Conservation (phyloP, 2,797 vertebrate species). For the Orestias chungarensis region DNA sequence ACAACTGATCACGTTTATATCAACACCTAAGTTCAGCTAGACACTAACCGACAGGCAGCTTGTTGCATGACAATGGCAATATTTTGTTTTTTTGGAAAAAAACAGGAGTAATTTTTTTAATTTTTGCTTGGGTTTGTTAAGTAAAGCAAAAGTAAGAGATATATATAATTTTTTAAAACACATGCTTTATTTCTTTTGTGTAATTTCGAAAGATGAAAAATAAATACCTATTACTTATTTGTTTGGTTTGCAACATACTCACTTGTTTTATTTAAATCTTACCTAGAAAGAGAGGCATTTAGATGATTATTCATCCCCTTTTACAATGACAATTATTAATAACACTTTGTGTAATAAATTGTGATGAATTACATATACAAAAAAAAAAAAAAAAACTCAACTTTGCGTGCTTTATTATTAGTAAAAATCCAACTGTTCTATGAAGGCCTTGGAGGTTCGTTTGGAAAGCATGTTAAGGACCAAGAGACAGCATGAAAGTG, state of each 20-base stretch:
- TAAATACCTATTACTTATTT: neutral
- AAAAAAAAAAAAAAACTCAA: neutral
- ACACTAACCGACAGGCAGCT: conserved; percentile 34
- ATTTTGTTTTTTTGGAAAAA: conserved; percentile 19
- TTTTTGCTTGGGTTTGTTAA: neutral
- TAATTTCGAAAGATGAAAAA: neutral
- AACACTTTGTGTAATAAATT: neutral
- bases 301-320: neutral
- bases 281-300: neutral
- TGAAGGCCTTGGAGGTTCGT: neutral
- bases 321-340: neutral
- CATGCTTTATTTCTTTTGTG: neutral
- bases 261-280: too few species aligned
- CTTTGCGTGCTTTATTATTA: neutral
- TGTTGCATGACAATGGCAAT: conserved; percentile 34
- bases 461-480: too few species aligned
- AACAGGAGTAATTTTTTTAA: neutral
- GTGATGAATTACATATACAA: neutral
- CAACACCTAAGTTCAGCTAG: conserved; percentile 36
- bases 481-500: neutral
- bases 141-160: neutral
- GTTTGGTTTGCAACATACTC: too few species aligned
- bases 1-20: conserved; percentile 57
- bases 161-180: neutral
- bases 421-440: neutral